These are phyloP conservation scores for Plagodis dolabraria DNA, from an alignment of 2,888 invertebrate species.

Conservation along the genomic window DNA sequence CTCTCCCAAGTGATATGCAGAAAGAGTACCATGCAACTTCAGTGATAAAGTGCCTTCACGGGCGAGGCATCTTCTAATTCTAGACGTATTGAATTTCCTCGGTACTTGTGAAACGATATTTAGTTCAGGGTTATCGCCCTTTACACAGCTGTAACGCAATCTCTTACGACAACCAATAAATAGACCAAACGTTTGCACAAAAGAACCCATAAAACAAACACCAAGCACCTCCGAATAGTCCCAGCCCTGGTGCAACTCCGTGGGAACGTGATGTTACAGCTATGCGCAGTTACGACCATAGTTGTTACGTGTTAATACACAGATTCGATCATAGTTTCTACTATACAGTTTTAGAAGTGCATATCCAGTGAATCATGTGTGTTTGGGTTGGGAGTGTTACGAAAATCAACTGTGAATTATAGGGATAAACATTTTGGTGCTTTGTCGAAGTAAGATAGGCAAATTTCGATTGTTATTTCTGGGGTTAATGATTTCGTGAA, in stretches of 20 bases:
- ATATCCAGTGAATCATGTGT: slow-evolving; percentile 44
- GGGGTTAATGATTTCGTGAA: too few species aligned
- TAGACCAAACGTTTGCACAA: slow-evolving; percentile 10
- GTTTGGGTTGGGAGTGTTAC: slow-evolving; percentile 19
- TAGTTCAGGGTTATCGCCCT: slow-evolving; percentile 7
- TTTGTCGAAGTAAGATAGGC: not conserved
- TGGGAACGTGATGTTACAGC: slow-evolving; percentile 43
- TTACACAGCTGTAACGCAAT: slow-evolving; percentile 1
- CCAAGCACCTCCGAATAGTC: not conserved
- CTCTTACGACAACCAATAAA: slow-evolving; percentile 4
- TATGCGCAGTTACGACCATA: slow-evolving; percentile 23
- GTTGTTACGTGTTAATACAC: slow-evolving; percentile 30
- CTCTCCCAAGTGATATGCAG: too few species aligned
- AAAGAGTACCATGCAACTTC: too few species aligned
- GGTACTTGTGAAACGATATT: not conserved
- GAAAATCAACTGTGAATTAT: slow-evolving; percentile 2
- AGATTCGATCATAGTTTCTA: not conserved
- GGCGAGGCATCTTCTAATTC: too few species aligned
- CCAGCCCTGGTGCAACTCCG: slow-evolving; percentile 38
- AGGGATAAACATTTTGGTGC: not conserved
- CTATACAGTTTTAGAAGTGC: slow-evolving; percentile 53
- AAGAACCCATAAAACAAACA: slow-evolving; percentile 2
- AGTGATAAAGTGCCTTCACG: too few species aligned
- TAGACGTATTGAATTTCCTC: not conserved
- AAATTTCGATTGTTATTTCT: too few species aligned